phyloP scores from a whole-genome alignment of 2,888 invertebrate species.

The Diabrotica balteata region DNA sequence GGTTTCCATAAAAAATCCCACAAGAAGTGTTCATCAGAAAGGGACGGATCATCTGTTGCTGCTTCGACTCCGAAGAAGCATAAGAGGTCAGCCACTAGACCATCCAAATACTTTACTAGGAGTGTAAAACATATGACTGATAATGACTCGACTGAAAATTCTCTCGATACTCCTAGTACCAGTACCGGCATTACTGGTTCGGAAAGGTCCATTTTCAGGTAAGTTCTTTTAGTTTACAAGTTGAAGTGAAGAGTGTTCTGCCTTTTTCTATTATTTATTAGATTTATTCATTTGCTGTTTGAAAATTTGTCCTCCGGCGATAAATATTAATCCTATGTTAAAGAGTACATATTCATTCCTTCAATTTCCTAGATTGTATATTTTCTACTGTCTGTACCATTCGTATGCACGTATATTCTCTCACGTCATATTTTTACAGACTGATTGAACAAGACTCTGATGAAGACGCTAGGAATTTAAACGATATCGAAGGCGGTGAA shows the following conservation, averaged over 20 bases:
- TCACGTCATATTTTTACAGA: conserved; percentile 32
- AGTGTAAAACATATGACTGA: conserved; percentile 50
- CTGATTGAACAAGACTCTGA: conserved; percentile 68
- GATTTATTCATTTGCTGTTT: no score
- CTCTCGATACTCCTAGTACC: conserved; percentile 70
- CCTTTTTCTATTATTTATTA: no score
- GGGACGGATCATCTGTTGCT: not conserved
- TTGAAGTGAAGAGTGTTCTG: no score
- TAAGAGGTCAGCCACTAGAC: conserved; percentile 29
- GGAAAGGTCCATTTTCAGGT: conserved; percentile 49
- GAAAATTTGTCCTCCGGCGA: no score
- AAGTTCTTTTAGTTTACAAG: not conserved
- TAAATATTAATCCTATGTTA: no score
- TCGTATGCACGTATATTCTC: no score
- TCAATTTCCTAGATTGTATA: no score
- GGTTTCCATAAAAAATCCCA: conserved; percentile 35
- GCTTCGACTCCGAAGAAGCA: conserved; percentile 15
- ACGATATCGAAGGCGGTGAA: conserved; percentile 26
- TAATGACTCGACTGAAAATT: conserved; percentile 50
- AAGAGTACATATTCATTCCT: no score
- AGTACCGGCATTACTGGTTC: conserved; percentile 66
- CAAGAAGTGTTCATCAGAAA: conserved; percentile 33
- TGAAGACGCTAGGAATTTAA: conserved; percentile 60
- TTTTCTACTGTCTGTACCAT: no score
- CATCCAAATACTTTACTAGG: conserved; percentile 49